Percentiles rank a stretch among this genome's conserved stretches.
phyloP scores from a whole-genome alignment of 2,113 vertebrate genomes.

The Ellobius talpinus region DNA sequence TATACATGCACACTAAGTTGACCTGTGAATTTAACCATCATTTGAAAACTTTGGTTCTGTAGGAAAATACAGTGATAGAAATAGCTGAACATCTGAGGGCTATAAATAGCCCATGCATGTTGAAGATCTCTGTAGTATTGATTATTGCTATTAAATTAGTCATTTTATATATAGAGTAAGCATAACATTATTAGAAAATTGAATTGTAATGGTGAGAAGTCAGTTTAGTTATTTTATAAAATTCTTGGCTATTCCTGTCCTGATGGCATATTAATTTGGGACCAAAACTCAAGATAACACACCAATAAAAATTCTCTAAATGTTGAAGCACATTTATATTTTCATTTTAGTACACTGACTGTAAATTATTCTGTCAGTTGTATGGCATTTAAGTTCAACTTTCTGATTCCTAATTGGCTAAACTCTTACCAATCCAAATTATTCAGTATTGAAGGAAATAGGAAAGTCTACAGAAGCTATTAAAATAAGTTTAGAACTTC shows the following conservation, averaged over 20 bases:
- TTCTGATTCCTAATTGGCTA: conserved; percentile 38
- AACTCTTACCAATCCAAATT: conserved; percentile 65
- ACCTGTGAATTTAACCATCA: background rate
- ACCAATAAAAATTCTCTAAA: conserved; percentile 46
- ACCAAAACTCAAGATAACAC: conserved; percentile 4
- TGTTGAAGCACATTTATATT: conserved; percentile 58
- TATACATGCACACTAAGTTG: background rate
- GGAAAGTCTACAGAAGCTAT: conserved; percentile 38
- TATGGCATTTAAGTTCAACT: conserved; percentile 48
- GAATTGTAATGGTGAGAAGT: conserved; percentile 23
- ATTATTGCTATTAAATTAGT: conserved; percentile 1
- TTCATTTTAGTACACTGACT: conserved; percentile 45
- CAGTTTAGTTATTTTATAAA: conserved; percentile 34
- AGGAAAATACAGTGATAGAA: conserved; percentile 11
- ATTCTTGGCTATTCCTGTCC: conserved; percentile 16
- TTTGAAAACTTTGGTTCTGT: background rate
- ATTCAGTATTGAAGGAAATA: conserved; percentile 27
- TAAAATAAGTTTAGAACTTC: conserved; percentile 38
- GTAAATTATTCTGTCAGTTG: conserved; percentile 55
- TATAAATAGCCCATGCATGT: background rate
- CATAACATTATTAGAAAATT: background rate
- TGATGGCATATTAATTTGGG: conserved; percentile 3
- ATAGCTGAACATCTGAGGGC: background rate
- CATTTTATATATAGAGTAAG: conserved; percentile 19
- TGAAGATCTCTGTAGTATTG: background rate